phyloP scores from a whole-genome alignment of 2,888 invertebrate genomes.

The Hoplodrina blanda region DNA sequence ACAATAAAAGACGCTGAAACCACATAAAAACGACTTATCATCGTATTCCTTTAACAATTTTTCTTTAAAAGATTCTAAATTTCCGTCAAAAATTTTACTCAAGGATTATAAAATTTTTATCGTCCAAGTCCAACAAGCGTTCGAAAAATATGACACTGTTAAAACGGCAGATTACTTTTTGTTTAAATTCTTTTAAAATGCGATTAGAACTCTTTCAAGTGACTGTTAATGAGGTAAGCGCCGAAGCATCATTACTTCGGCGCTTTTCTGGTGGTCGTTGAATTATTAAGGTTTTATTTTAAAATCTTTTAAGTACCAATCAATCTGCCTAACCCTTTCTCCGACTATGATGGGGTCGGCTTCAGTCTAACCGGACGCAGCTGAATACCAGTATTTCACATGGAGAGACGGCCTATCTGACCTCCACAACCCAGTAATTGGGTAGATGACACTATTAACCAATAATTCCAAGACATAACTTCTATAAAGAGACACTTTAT shows the following conservation, averaged over 20 bases:
- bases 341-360: no score
- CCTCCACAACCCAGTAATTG: no score
- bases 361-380: no score
- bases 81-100: conserved; percentile 2
- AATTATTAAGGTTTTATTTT: not conserved
- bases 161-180: not conserved
- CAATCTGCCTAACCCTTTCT: no score
- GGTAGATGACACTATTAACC: no score
- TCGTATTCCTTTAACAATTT: not conserved
- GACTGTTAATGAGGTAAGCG: not conserved
- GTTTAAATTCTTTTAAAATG: conserved; percentile 14
- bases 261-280: no score
- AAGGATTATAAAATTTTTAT: conserved; percentile 15
- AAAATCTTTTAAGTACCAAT: not conserved
- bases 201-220: not conserved
- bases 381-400: no score
- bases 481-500: no score
- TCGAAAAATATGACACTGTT: conserved; percentile 8
- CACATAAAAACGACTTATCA: not conserved
- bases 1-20: not conserved
- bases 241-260: no score
- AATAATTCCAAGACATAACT: no score
- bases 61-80: not conserved
- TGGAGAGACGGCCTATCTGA: no score
- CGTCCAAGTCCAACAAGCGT: not conserved